phyloP scores from a whole-genome alignment of 2,888 invertebrate genomes.

The Trichogramma evanescens region DNA sequence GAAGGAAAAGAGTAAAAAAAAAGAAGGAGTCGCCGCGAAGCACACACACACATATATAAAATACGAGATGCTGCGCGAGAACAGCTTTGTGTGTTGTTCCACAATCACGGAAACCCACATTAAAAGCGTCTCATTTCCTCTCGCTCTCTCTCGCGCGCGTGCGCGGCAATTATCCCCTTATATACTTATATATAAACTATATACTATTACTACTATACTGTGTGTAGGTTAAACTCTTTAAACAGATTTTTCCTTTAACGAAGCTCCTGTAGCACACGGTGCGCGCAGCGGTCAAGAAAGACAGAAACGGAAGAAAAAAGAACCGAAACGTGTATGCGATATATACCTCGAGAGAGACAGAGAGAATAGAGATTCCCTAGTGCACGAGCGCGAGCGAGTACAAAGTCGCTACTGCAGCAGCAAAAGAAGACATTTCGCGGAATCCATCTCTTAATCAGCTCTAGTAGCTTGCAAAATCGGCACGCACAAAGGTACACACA shows the following conservation, averaged over 20 bases:
- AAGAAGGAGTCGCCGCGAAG: too few relatives aligned
- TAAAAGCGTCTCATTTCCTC: background rate
- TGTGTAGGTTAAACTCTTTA: background rate
- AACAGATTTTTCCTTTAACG: slow-evolving; percentile 15
- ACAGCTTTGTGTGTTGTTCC: background rate
- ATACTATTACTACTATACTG: too few relatives aligned
- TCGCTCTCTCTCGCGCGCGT: background rate
- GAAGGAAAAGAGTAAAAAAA: too few relatives aligned
- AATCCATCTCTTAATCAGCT: slow-evolving; percentile 19
- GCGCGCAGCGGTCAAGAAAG: background rate
- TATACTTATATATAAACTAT: too few relatives aligned
- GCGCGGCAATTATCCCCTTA: too few relatives aligned
- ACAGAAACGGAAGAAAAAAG: background rate
- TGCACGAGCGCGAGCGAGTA: background rate
- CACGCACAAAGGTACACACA: background rate
- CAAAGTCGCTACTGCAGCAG: background rate
- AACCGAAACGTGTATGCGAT: background rate
- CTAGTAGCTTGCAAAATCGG: slow-evolving; percentile 5
- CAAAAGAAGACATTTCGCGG: slow-evolving; percentile 9
- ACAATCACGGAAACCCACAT: slow-evolving; percentile 12
- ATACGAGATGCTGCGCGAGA: too few relatives aligned
- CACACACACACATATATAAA: background rate
- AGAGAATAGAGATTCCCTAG: too few relatives aligned
- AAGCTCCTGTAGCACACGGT: slow-evolving; percentile 12
- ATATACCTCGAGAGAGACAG: background rate